Evolutionary conservation across 2,797 vertebrate species (phyloP), one percentile per base, ranked within the genome.

Genomic region (Molossus molossus): DNA sequence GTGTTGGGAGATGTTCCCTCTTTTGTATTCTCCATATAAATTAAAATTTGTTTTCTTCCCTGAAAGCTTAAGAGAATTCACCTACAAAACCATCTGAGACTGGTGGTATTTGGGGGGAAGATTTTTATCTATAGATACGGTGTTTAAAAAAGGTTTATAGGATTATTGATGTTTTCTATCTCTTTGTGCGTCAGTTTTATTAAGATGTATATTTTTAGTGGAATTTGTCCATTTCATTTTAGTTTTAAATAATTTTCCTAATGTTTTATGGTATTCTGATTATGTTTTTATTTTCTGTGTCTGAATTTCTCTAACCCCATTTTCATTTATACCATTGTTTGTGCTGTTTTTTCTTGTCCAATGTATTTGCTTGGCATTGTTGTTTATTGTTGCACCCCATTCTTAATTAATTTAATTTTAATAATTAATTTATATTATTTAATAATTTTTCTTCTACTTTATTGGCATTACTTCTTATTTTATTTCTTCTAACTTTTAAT

Each of bases 401-500:
- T 96, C 62, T 75, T 64, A 81, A 33, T 77, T 76, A 73, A 48
- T 80, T 80, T 79, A 48, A 37, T 81, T 86, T 37, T 55, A 93
- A 87, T 65, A 50, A 55, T 69, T 23, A 27, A 69, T 75, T 81
- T 37, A 79, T 57, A 48, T 82, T 84, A 50, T 67, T 69, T 62
- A 64, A 25, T 58, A 9, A 25, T 37, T 84, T 81, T 72, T 77
- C 7, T 77, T 90, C 69, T 69, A 33, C 6, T 93, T 80, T 67
- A 79, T 50, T 80, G 62, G 75, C 14, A 80, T 79, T 77, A 70
- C 65, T 91, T 93, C 76, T 67, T 8, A 65, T 79, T 89, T 77
- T 58, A 48, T 37, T 70, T 96, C 6, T 76, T 77, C 9, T 70
- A 84, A 72, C 10, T 90, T 96, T 88, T 87, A 91, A 64, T 80